Conservation (phyloP, 2,113 vertebrate genomes). For the Sclerurus mexicanus region DNA sequence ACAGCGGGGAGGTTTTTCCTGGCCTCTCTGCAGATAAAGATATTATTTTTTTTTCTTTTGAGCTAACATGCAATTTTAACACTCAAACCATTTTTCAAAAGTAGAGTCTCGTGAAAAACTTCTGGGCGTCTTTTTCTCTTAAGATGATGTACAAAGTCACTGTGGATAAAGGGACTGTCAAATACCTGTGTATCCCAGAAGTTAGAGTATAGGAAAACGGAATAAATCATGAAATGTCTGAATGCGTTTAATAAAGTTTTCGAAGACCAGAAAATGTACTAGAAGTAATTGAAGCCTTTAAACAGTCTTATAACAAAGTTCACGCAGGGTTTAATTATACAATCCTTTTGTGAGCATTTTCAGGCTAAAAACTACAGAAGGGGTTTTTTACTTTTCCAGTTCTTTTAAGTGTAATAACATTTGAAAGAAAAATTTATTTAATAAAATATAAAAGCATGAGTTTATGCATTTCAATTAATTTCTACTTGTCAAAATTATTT, state of each 20-base stretch:
- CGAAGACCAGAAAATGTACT: neutral
- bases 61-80: neutral
- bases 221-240: neutral
- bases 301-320: neutral
- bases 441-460: neutral
- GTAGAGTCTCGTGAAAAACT: neutral
- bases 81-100: neutral
- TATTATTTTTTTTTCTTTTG: neutral
- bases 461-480: neutral
- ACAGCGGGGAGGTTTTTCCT: neutral
- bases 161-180: neutral
- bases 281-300: neutral
- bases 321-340: neutral
- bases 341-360: neutral
- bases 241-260: neutral
- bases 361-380: neutral
- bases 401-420: neutral
- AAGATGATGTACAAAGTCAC: neutral
- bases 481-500: neutral
- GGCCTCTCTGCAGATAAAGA: neutral
- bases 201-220: slow-evolving; percentile 1
- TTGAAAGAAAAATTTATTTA: neutral
- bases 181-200: neutral
- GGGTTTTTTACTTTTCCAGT: neutral
- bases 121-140: neutral